Conservation (phyloP, 2,888 invertebrate genomes). For the Lasioglossum zephyrum region DNA sequence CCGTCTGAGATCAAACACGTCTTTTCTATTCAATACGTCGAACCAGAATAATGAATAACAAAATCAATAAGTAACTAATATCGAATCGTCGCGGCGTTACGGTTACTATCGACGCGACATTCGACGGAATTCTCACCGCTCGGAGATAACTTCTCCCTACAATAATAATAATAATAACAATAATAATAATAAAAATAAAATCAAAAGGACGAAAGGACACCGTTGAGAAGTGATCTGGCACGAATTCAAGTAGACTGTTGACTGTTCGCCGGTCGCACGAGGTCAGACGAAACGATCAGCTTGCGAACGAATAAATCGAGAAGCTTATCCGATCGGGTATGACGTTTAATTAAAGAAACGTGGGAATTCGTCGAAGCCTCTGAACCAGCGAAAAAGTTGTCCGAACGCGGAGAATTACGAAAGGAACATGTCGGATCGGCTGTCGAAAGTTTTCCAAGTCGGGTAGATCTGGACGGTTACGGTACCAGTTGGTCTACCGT, state of each 20-base stretch:
- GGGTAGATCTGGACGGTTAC: slow-evolving; percentile 57
- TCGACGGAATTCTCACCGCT: no score
- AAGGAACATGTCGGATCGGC: slow-evolving; percentile 29
- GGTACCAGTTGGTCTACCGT: slow-evolving; percentile 61
- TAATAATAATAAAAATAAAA: no score
- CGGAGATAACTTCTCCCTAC: no score
- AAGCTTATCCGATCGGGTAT: not conserved
- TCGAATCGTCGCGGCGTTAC: no score
- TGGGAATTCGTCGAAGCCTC: not conserved
- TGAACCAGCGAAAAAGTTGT: not conserved
- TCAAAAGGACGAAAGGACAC: not conserved
- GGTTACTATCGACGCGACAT: no score
- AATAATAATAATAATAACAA: no score
- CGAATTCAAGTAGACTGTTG: not conserved
- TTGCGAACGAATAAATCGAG: slow-evolving; percentile 11
- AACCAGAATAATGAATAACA: no score
- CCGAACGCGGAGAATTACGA: not conserved
- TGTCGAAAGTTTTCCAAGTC: slow-evolving; percentile 52
- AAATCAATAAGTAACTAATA: no score
- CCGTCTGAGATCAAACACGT: no score
- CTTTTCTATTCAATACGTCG: no score
- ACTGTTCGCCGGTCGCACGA: not conserved
- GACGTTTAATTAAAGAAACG: slow-evolving; percentile 9
- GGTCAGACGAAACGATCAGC: slow-evolving; percentile 20
- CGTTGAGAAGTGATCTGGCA: not conserved